Evolutionary conservation across 2,797 vertebrate genomes (phyloP), one percentile per base, ranked within the genome.

Genomic region (Coregonus suidteri): DNA sequence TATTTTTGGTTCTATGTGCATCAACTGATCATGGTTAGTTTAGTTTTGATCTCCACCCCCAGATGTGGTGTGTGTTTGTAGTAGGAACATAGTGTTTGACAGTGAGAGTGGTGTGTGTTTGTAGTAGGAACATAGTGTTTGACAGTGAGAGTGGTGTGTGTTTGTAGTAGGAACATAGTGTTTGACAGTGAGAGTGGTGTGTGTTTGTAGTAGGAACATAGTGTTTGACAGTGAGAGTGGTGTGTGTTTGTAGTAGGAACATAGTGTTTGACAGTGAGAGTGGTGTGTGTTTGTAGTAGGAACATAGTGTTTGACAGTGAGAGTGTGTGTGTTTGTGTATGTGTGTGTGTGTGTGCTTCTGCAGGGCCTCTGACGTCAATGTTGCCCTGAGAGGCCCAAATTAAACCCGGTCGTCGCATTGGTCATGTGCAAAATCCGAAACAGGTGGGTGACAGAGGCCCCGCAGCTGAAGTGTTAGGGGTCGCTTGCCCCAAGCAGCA

Each of bases 361-460:
- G 13, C 41, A 13, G 9, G n/a, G n/a, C 20, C 47, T 52, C 47
- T 71, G 70, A 71, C 47, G 70, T 71, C 70, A 71, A 53, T 71
- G 70, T 7, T 47, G 70, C 70, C 20, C 41, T 53, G 70, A 71
- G 70, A 71, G 20, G 70, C 70, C 25, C n/a, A 52, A 20, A 71
- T 53, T 31, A 53, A 52, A 71, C 3, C 4, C 2, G 9, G 16
- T 1, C 67, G 4, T 69, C 15, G 15, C 7, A 71, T 52, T 47
- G 70, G 41, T 71, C 70, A 71, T 71, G 70, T 52, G 70, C 41
- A 47, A 71, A 71, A 71, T 71, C 70, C 51, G 1, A 67, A 67
- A 31, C 65, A 67, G 65, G 30, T 67, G 30, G 65, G 14, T 25
- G 31, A 47, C 41, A 47, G 25, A 34, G 30, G 31, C 11, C 14